Percentiles rank a stretch among this genome's conserved stretches.
Conservation (phyloP, 2,888 invertebrate species). For the Chrysolina americana region DNA sequence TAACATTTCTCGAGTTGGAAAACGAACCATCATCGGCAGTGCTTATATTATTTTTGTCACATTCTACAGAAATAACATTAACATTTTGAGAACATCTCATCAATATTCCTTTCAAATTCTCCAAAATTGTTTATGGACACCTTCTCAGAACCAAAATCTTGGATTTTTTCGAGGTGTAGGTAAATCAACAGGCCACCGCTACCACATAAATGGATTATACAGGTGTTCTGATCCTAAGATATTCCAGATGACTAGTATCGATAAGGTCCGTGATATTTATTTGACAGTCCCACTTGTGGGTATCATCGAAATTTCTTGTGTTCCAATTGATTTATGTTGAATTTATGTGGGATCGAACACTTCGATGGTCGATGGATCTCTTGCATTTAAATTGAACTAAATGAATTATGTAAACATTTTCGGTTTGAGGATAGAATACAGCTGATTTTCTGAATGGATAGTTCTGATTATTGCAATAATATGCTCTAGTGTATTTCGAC, state of each 20-base stretch:
- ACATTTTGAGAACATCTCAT: slow-evolving; percentile 52
- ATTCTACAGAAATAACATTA: slow-evolving; percentile 52
- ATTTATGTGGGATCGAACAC: slow-evolving; percentile 44
- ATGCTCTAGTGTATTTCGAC: too few species aligned
- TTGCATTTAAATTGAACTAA: slow-evolving; percentile 9
- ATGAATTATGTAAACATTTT: slow-evolving; percentile 8
- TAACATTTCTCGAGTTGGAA: slow-evolving; percentile 45
- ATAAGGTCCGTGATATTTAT: slow-evolving; percentile 48
- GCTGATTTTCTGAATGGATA: too few species aligned
- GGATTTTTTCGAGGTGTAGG: slow-evolving; percentile 46
- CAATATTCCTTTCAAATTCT: slow-evolving; percentile 55
- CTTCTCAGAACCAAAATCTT: slow-evolving; percentile 51
- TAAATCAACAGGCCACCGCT: slow-evolving; percentile 41
- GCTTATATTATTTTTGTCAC: slow-evolving; percentile 54
- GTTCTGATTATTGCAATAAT: too few species aligned
- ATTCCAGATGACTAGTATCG: slow-evolving; percentile 47
- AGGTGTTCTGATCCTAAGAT: slow-evolving; percentile 47
- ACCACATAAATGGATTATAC: slow-evolving; percentile 38
- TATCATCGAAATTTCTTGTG: slow-evolving; percentile 40
- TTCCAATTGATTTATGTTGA: slow-evolving; percentile 44
- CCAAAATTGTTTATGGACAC: slow-evolving; percentile 52
- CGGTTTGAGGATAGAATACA: neutral
- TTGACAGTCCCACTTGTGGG: slow-evolving; percentile 43
- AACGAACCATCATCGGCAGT: slow-evolving; percentile 44
- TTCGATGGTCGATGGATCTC: slow-evolving; percentile 18